Conservation (phyloP, 37 sponge, comb jelly and placozoan genomes). For the Oscarella lobularis region DNA sequence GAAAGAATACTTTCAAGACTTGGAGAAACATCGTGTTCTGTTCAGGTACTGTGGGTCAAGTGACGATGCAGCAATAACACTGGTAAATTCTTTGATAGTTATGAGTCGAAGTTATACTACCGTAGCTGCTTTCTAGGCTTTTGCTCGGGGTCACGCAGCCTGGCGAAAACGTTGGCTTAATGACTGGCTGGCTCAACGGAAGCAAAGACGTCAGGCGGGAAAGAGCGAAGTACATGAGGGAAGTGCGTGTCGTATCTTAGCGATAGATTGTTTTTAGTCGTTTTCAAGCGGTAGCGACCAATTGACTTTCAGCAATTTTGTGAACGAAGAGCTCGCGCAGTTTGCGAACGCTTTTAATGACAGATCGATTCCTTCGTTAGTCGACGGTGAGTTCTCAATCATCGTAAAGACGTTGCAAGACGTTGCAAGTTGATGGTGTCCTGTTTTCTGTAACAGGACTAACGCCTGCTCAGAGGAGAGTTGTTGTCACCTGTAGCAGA, state of each 20-base stretch:
- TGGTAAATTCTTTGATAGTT: constrained; percentile 31
- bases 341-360: constrained; percentile 94
- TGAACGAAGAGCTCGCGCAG: constrained; percentile 90
- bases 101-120: not conserved
- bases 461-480: constrained; percentile 90
- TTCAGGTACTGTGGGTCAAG: constrained; percentile 58
- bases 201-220: constrained; percentile 43
- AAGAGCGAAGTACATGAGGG: constrained; percentile 48
- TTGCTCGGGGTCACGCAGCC: constrained; percentile 65
- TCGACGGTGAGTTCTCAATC: constrained; percentile 73
- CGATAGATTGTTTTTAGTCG: not conserved
- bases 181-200: constrained; percentile 49
- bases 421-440: too few species aligned
- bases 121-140: constrained; percentile 43
- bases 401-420: too few species aligned
- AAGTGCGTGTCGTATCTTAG: too few species aligned
- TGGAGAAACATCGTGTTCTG: constrained; percentile 75
- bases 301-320: constrained; percentile 74
- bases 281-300: constrained; percentile 16
- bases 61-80: constrained; percentile 67
- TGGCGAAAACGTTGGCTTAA: constrained; percentile 82
- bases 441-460: constrained; percentile 25
- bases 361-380: constrained; percentile 64
- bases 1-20: constrained; percentile 95
- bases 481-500: constrained; percentile 91